phyloP scores from a whole-genome alignment of 2,797 vertebrate genomes.

The Nyctibius grandis region DNA sequence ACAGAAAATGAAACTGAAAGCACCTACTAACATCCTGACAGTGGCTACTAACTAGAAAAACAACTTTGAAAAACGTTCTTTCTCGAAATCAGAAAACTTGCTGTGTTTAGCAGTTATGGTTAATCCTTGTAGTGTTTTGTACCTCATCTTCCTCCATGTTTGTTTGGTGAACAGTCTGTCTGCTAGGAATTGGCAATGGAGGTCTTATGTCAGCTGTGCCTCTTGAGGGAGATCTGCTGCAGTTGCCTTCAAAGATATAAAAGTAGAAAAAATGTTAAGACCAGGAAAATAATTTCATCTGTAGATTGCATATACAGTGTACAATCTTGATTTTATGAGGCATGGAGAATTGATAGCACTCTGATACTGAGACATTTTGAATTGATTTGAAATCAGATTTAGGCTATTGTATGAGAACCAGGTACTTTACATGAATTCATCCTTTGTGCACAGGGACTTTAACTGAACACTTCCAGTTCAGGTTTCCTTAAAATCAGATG shows the following conservation, averaged over 20 bases:
- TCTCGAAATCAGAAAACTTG: not conserved
- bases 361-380: not conserved
- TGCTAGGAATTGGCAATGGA: slow-evolving; percentile 61
- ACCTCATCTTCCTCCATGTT: slow-evolving; percentile 58
- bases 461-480: not conserved
- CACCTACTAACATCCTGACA: not conserved
- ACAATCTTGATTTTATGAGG: not conserved
- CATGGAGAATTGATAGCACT: not conserved
- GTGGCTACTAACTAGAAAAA: not conserved
- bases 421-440: not conserved
- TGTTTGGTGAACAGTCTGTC: slow-evolving; percentile 1
- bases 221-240: slow-evolving; percentile 69
- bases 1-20: slow-evolving; percentile 31
- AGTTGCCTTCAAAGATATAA: slow-evolving; percentile 38
- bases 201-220: slow-evolving; percentile 56
- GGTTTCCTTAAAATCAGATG: not conserved
- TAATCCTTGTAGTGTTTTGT: not conserved
- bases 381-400: not conserved
- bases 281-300: not conserved
- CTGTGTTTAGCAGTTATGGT: not conserved
- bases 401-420: not conserved
- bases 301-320: too few relatives aligned
- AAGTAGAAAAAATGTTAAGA: not conserved
- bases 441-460: not conserved
- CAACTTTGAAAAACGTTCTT: not conserved